Evolutionary conservation across 2,113 vertebrate species (phyloP).

Genomic region (Dasyprocta punctata): DNA sequence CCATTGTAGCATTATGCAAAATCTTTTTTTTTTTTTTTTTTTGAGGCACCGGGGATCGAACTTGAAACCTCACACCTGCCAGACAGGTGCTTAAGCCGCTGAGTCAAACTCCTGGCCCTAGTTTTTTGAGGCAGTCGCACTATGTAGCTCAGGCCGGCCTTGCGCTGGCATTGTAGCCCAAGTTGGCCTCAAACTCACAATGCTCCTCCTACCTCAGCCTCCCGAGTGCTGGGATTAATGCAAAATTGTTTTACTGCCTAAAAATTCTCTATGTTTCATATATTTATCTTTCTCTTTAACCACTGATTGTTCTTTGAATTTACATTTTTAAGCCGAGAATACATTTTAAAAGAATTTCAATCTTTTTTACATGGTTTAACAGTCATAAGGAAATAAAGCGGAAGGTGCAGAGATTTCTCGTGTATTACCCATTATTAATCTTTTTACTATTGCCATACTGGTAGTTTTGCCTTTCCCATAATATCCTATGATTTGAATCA

Average conservation of each 20-base stretch:
- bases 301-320: neutral
- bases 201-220: too few species aligned
- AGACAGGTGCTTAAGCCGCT: too few species aligned
- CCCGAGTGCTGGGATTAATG: too few species aligned
- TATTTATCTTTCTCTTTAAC: neutral
- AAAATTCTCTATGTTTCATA: neutral
- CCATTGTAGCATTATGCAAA: neutral
- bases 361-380: neutral
- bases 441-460: neutral
- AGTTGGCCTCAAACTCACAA: too few species aligned
- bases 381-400: neutral
- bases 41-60: too few species aligned
- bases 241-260: neutral
- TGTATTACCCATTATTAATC: neutral
- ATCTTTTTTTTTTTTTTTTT: too few species aligned
- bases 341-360: neutral
- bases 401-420: neutral
- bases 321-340: neutral
- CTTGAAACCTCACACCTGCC: too few species aligned
- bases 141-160: too few species aligned
- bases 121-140: too few species aligned
- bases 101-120: too few species aligned
- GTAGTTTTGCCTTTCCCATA: constrained; percentile 11
- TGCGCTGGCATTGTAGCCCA: too few species aligned
- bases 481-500: neutral